Percentiles rank a stretch among this genome's conserved stretches.
Evolutionary conservation across 2,113 vertebrate genomes (phyloP).

Genomic region (Antennarius striatus): DNA sequence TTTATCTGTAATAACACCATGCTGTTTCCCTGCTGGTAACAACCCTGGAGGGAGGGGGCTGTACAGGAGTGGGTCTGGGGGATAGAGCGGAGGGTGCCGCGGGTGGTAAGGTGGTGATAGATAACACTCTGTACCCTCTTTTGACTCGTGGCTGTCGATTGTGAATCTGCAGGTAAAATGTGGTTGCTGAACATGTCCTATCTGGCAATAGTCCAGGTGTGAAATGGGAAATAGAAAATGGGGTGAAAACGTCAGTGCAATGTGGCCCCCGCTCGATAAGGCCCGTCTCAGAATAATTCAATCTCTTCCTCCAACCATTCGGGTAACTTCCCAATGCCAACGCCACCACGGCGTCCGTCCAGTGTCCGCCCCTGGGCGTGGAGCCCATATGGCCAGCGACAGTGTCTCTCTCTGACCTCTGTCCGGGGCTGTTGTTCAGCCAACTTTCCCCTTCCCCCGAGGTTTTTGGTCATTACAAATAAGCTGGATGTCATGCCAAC

Average conservation of each 20-base stretch:
- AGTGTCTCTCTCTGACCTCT: slow-evolving; percentile 52
- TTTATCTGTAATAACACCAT: slow-evolving; percentile 68
- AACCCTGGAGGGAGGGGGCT: slow-evolving; percentile 1
- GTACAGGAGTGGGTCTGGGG: background rate
- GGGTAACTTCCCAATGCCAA: slow-evolving; percentile 31
- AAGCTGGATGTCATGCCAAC: slow-evolving; percentile 60
- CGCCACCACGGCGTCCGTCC: slow-evolving; percentile 18
- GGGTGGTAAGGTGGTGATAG: slow-evolving; percentile 48
- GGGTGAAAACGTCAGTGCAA: slow-evolving; percentile 53
- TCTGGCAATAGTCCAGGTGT: slow-evolving; percentile 66
- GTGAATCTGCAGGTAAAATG: slow-evolving; percentile 52
- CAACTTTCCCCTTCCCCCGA: slow-evolving; percentile 34
- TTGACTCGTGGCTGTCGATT: slow-evolving; percentile 53
- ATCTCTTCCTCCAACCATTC: slow-evolving; percentile 39
- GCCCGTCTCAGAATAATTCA: slow-evolving; percentile 58
- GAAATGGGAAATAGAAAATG: slow-evolving; percentile 72
- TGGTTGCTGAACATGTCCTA: slow-evolving; percentile 55
- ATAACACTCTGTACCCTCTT: slow-evolving; percentile 58
- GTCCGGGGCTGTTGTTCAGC: slow-evolving; percentile 59
- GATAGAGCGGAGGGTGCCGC: slow-evolving; percentile 16
- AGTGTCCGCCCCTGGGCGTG: slow-evolving; percentile 32
- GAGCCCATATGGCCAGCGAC: slow-evolving; percentile 60
- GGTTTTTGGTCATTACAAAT: slow-evolving; percentile 65
- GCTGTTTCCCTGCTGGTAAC: slow-evolving; percentile 39
- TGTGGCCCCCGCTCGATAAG: slow-evolving; percentile 68